These are phyloP conservation scores for Synergus gifuensis DNA, from an alignment of 2,888 invertebrate species.

Conservation along the genomic window DNA sequence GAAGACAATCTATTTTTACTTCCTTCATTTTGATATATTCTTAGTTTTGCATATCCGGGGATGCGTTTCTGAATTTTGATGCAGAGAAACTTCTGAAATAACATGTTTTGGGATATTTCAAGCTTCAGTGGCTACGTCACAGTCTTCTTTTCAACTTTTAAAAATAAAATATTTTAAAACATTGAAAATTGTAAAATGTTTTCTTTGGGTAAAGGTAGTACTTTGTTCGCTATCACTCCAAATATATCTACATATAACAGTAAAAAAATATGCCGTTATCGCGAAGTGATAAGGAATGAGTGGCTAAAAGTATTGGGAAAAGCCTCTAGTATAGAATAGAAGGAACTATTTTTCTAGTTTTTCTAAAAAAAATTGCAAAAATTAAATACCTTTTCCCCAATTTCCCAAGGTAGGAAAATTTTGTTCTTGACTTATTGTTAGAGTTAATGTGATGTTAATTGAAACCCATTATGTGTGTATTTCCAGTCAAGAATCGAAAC, in stretches of 20 bases:
- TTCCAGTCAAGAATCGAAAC: background rate
- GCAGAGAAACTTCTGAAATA: background rate
- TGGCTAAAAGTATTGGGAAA: background rate
- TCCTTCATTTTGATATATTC: conserved; percentile 18
- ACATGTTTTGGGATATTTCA: background rate
- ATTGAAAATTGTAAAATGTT: too few relatives aligned
- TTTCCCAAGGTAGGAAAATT: background rate
- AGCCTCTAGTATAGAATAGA: background rate
- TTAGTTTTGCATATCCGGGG: conserved; percentile 16
- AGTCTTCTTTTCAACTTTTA: background rate
- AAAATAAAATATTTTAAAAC: conserved; percentile 4
- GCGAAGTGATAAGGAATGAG: background rate
- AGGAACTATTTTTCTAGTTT: background rate
- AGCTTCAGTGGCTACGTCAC: conserved; percentile 8
- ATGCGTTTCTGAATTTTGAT: background rate
- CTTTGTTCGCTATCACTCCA: background rate
- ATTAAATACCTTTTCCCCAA: background rate
- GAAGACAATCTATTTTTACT: conserved; percentile 17
- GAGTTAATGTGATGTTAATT: background rate
- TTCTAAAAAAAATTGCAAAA: background rate
- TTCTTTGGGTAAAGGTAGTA: background rate
- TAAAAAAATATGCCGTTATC: background rate
- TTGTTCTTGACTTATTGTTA: background rate
- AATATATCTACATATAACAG: background rate
- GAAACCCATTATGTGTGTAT: background rate